These are phyloP conservation scores for Pagrus major DNA, from an alignment of 2,113 vertebrate genomes.

Conservation along the genomic window DNA sequence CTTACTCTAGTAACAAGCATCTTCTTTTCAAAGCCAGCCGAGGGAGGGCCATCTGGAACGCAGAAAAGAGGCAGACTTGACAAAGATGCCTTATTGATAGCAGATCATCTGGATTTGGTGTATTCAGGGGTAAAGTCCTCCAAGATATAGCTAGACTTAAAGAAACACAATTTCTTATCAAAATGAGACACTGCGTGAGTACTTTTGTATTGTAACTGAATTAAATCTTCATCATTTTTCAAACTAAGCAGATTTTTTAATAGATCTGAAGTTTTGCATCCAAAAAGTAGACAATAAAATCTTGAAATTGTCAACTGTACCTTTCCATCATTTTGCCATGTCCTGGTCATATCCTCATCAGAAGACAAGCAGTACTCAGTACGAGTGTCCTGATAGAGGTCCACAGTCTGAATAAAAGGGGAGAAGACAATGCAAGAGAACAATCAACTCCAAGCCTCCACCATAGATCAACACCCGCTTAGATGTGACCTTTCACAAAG, in stretches of 20 bases:
- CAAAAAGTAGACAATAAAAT: background rate
- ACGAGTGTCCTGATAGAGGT: slow-evolving; percentile 13
- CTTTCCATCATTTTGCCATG: slow-evolving; percentile 25
- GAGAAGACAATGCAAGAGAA: slow-evolving; percentile 46
- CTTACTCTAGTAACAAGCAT: slow-evolving; percentile 2
- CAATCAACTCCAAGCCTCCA: slow-evolving; percentile 31
- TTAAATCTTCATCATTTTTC: background rate
- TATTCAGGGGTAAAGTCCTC: background rate
- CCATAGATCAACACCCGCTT: slow-evolving; percentile 51
- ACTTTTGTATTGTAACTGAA: background rate
- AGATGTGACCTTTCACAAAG: slow-evolving; percentile 64
- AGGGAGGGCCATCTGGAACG: background rate
- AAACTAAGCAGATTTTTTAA: background rate
- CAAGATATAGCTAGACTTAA: background rate
- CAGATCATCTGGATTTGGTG: slow-evolving; percentile 5
- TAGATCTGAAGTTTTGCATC: background rate
- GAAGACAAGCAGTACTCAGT: slow-evolving; percentile 19
- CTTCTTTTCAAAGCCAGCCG: slow-evolving; percentile 18
- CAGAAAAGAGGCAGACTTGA: slow-evolving; percentile 5
- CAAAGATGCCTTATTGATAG: slow-evolving; percentile 10
- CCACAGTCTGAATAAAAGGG: slow-evolving; percentile 47
- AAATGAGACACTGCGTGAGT: background rate
- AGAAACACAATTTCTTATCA: background rate
- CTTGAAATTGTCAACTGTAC: slow-evolving; percentile 15
- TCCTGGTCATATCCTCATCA: slow-evolving; percentile 9